Conservation (phyloP, 2,797 vertebrate species). For the Tamandua tetradactyla region DNA sequence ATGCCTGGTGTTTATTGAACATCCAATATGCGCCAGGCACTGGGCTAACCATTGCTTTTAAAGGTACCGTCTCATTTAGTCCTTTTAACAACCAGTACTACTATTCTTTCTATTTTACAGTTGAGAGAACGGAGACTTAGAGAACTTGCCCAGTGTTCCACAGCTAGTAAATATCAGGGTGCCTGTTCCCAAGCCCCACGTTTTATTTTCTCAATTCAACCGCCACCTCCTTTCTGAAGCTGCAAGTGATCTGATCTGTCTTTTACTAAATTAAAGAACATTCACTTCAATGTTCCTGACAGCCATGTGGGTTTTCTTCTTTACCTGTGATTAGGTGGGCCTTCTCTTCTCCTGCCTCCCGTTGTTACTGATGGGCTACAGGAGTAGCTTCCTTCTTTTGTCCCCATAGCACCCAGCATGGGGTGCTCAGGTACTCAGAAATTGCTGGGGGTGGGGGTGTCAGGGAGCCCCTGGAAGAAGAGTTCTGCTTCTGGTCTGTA, state of each 20-base stretch:
- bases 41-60: neutral
- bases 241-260: neutral
- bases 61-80: neutral
- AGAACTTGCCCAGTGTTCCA: neutral
- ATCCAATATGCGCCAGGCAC: neutral
- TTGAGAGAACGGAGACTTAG: neutral
- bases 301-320: neutral
- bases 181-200: neutral
- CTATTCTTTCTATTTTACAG: conserved; percentile 24
- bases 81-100: neutral
- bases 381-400: neutral
- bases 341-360: neutral
- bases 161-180: neutral
- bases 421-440: neutral
- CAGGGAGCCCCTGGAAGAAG: too few relatives aligned
- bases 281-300: neutral
- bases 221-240: neutral
- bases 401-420: neutral
- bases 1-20: neutral
- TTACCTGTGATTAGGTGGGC: too few relatives aligned
- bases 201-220: neutral
- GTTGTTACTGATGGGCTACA: neutral
- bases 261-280: neutral
- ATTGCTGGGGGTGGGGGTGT: neutral
- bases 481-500: neutral